Percentiles rank a stretch among this genome's conserved stretches.
These are phyloP conservation scores for Ptilorrhoa leucosticta DNA, from an alignment of 2,113 vertebrate genomes.

Conservation along the genomic window DNA sequence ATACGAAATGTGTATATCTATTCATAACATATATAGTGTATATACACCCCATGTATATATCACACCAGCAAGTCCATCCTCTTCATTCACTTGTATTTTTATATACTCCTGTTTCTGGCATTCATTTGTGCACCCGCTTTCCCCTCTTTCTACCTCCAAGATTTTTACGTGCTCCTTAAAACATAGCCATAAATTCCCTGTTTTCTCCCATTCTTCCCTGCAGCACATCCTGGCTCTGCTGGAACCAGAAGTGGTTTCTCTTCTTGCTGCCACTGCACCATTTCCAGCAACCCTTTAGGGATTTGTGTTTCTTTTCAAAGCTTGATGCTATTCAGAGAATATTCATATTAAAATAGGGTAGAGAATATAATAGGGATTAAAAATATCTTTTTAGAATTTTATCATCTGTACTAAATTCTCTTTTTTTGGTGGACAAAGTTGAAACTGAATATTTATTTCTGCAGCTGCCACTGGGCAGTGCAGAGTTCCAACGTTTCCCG, in stretches of 20 bases:
- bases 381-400: neutral
- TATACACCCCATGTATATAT: too few species aligned
- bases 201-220: neutral
- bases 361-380: neutral
- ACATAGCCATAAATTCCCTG: neutral
- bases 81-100: neutral
- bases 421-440: constrained; percentile 66
- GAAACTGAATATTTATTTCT: neutral
- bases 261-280: neutral
- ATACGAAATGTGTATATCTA: neutral
- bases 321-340: neutral
- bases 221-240: neutral
- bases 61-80: neutral
- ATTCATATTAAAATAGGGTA: neutral
- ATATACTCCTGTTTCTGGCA: neutral
- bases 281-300: neutral
- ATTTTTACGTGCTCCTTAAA: neutral
- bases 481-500: constrained; percentile 27
- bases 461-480: neutral
- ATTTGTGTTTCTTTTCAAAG: neutral
- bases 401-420: neutral
- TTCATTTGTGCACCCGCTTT: neutral
- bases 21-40: neutral
- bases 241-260: neutral
- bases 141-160: neutral